Base-by-base conservation (phyloP, 2,888 invertebrate species). In the Troides helena region DNA sequence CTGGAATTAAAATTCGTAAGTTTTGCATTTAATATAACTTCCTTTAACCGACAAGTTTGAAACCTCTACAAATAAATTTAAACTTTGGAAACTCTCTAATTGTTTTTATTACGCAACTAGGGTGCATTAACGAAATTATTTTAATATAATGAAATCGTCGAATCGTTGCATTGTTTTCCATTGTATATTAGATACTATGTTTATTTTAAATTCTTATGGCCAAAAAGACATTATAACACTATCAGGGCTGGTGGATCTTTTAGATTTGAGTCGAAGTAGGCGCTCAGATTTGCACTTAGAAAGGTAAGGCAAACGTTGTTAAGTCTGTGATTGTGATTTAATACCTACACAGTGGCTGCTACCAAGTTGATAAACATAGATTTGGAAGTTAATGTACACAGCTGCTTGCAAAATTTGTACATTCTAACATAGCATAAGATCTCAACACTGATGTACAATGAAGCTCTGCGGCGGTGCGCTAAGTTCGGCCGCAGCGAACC, bases 21-120 rank as follows among this genome's bases (percentile, higher is more conserved):
- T 46, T 68, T 62, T 62, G 62, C 46, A 39, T 68, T 68, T 68
- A 62, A 68, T 68, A 58, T 62, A 68, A 68, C 46, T 68, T 62
- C 43, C 62, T 62, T 62, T 62, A 62, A 62, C 62, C 62, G 57
- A 62, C 62, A 62, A 68, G 58, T 43, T 68, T 12, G 66, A 60
- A 66, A 60, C 60, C 30, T 60, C 66, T 59, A 60, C 66, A 66
- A 66, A 66, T 66, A 66, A 66, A 66, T 66, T 66, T 60, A 60
- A 66, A 66, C 66, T 66, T 66, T 30, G 50, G 60, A 60, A 66
- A 60, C 66, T 66, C 66, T 66, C 60, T 66, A 60, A 66, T 66
- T 66, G 66, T 66, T 66, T 66, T 60, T 58, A 60, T 60, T 66
- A 60, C 59, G 60, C 50, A 60, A 66, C 50, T 66, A 25, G 60